These are phyloP conservation scores for Taenaris catops DNA, from an alignment of 2,888 invertebrate genomes.

Conservation along the genomic window DNA sequence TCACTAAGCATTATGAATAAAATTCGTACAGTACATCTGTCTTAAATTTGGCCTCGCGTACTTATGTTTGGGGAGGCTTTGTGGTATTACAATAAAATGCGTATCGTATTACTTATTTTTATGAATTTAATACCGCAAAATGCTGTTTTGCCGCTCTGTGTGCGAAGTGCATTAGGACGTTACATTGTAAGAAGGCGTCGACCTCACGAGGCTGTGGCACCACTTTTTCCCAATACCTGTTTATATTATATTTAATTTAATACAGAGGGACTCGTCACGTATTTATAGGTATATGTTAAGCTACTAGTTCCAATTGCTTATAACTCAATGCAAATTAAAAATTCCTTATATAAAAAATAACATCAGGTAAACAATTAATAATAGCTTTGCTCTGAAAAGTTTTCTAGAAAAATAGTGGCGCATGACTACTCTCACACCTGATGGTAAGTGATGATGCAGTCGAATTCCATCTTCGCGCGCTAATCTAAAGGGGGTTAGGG, in stretches of 20 bases:
- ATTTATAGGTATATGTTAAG: no score
- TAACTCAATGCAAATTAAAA: conserved; percentile 1
- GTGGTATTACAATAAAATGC: conserved; percentile 7
- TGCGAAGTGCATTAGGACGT: conserved; percentile 22
- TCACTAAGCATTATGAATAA: conserved; percentile 3
- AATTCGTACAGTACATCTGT: conserved; percentile 5
- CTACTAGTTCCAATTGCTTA: no score
- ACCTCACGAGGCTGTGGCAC: conserved; percentile 23
- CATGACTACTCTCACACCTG: no score
- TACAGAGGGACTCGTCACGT: no score
- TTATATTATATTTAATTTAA: conserved; percentile 3
- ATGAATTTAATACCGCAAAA: conserved; percentile 14
- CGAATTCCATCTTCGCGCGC: no score
- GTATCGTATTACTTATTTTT: conserved; percentile 23
- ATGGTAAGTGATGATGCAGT: no score
- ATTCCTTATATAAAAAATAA: neutral
- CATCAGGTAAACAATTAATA: no score
- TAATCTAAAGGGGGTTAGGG: no score
- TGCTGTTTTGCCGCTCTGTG: conserved; percentile 14
- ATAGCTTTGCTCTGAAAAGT: no score
- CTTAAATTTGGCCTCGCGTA: conserved; percentile 3
- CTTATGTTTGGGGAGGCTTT: conserved; percentile 7
- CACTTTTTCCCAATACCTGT: conserved; percentile 16
- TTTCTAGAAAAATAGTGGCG: no score
- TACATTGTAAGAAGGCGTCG: conserved; percentile 32